Evolutionary conservation across 2,888 invertebrate genomes (phyloP).

Genomic region (Chorisops tibialis): DNA sequence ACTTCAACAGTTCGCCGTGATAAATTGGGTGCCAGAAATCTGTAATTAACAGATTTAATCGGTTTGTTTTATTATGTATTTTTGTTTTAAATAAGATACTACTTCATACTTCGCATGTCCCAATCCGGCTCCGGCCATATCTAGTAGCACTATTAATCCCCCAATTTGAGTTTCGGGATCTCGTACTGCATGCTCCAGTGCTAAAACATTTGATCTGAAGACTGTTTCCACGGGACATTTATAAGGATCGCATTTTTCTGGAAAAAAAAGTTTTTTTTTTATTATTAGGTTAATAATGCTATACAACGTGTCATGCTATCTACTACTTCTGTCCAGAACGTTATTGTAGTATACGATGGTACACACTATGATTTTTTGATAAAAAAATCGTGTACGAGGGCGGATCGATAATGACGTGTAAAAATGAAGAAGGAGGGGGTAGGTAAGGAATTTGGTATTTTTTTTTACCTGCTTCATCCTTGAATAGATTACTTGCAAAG

Average conservation of each 20-base stretch:
- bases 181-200: constrained; percentile 55
- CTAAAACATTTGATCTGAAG: constrained; percentile 55
- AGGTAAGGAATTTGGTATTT: no score
- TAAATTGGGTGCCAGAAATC: constrained; percentile 53
- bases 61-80: background rate
- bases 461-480: no score
- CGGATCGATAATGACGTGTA: no score
- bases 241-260: constrained; percentile 54
- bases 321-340: no score
- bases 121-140: constrained; percentile 53
- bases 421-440: no score
- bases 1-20: constrained; percentile 53
- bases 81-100: background rate
- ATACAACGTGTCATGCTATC: no score
- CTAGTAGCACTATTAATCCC: constrained; percentile 49
- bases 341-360: no score
- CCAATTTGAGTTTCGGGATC: constrained; percentile 58
- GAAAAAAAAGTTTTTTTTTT: background rate
- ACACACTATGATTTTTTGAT: no score
- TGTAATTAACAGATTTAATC: constrained; percentile 5
- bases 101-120: constrained; percentile 52
- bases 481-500: no score
- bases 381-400: no score
- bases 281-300: no score
- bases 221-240: constrained; percentile 54